Evolutionary conservation across 2,113 vertebrate species (phyloP).

Genomic region (Herpailurus yagouaroundi): DNA sequence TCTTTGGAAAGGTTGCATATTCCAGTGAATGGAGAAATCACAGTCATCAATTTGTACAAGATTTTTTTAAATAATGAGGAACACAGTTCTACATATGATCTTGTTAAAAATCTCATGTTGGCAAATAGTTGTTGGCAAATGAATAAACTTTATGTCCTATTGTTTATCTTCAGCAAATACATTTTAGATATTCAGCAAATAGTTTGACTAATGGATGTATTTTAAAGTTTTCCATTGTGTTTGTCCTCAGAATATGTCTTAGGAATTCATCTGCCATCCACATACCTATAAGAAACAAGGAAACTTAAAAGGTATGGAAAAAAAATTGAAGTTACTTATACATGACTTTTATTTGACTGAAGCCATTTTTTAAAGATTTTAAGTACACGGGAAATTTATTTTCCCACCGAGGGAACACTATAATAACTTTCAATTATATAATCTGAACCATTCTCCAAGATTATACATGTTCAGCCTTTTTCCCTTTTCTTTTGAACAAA

Average conservation of each 20-base stretch:
- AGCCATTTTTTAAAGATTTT: background rate
- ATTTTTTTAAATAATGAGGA: background rate
- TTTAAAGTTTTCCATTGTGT: background rate
- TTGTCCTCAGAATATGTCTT: background rate
- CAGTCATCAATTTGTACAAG: background rate
- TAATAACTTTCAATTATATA: background rate
- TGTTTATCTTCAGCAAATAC: background rate
- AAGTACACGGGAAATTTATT: background rate
- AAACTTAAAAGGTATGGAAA: background rate
- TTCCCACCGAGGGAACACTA: background rate
- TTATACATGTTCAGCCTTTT: background rate
- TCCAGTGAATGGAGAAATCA: slow-evolving; percentile 1
- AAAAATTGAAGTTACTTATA: background rate
- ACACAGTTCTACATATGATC: background rate
- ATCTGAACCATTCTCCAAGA: background rate
- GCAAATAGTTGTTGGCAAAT: background rate
- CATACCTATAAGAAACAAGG: background rate
- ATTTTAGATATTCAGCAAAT: slow-evolving; percentile 26
- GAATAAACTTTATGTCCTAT: background rate
- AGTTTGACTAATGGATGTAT: background rate
- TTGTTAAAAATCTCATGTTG: slow-evolving; percentile 32
- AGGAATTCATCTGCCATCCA: background rate
- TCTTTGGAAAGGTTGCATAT: background rate
- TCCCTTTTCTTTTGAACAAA: background rate
- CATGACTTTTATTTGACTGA: background rate